Evolutionary conservation across 2,888 invertebrate genomes (phyloP).

Genomic region (Thecocarcelia acutangulata): DNA sequence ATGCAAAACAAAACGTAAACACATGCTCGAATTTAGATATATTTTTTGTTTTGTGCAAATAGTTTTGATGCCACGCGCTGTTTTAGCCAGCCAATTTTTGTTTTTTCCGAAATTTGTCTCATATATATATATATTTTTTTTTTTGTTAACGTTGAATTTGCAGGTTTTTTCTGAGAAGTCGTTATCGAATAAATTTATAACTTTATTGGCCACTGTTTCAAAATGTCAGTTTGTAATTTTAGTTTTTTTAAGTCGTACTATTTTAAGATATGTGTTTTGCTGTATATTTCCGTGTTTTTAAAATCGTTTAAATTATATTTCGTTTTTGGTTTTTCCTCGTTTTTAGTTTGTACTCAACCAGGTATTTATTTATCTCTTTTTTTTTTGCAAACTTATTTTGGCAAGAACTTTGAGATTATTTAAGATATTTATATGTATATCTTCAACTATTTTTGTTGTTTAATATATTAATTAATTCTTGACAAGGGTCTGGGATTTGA

Average conservation of each 20-base stretch:
- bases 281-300: constrained; percentile 4
- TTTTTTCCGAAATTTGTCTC: constrained; percentile 16
- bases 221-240: constrained; percentile 26
- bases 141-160: neutral
- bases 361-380: constrained; percentile 11
- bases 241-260: neutral
- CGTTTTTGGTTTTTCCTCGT: neutral
- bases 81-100: constrained; percentile 54
- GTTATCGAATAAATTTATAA: no score
- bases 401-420: neutral
- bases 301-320: constrained; percentile 25
- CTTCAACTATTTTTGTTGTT: neutral
- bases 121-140: neutral
- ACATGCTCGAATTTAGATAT: neutral
- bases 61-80: constrained; percentile 60
- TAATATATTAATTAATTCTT: neutral
- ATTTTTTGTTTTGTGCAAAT: constrained; percentile 23
- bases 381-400: constrained; percentile 8
- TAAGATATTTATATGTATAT: neutral
- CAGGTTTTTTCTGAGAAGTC: no score
- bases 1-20: no score
- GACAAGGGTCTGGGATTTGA: neutral
- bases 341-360: constrained; percentile 3
- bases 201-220: no score
- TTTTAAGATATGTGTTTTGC: constrained; percentile 2